These are phyloP conservation scores for Microcebus ravelobensis DNA, from an alignment of 2,113 vertebrate species.

Conservation along the genomic window DNA sequence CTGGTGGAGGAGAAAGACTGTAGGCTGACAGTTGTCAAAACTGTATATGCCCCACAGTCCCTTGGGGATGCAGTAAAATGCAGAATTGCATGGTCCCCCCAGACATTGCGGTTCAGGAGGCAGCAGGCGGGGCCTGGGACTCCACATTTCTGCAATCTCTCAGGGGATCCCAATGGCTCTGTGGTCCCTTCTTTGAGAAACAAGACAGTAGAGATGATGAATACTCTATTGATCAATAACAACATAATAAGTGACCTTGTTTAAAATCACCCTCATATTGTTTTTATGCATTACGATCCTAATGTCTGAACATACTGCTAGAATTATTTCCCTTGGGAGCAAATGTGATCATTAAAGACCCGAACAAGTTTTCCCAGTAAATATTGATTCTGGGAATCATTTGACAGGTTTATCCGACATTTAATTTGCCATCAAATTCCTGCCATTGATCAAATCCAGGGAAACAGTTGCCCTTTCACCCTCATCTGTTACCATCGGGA, in stretches of 20 bases:
- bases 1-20: not conserved
- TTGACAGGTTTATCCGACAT: constrained; percentile 66
- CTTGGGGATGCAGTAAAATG: not conserved
- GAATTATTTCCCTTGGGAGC: constrained; percentile 48
- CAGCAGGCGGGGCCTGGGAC: not conserved
- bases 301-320: not conserved
- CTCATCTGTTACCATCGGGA: constrained; percentile 27
- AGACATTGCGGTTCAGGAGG: not conserved
- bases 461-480: constrained; percentile 67
- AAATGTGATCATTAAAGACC: constrained; percentile 22
- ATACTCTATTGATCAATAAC: not conserved
- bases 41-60: not conserved
- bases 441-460: constrained; percentile 63
- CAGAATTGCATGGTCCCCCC: not conserved
- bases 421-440: constrained; percentile 76
- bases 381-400: constrained; percentile 69
- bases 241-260: not conserved
- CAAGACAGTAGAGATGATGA: not conserved
- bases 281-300: not conserved
- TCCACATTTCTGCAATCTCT: not conserved
- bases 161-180: not conserved
- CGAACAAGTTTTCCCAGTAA: constrained; percentile 53
- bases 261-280: not conserved
- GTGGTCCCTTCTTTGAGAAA: not conserved
- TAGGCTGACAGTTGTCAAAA: not conserved